Base-by-base conservation (phyloP, 2,113 vertebrate genomes). In the Triplophysa tibetana region DNA sequence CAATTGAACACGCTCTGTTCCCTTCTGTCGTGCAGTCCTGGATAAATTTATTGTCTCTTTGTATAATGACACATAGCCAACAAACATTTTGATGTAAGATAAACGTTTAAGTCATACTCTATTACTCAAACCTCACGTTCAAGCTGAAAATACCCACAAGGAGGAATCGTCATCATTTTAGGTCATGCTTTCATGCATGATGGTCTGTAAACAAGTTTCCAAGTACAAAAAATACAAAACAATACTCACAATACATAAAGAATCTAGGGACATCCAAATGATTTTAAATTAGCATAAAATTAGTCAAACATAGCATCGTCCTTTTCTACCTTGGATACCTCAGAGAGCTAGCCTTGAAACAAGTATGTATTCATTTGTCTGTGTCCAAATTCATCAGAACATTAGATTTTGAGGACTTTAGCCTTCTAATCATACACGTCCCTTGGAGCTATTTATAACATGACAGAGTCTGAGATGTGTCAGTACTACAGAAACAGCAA, bases 1-100 rank as follows among this genome's bases (percentile, higher is more conserved):
- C 80, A 83, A 81, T 82, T 78, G 81, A 80, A 63, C 26, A 69
- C 24, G 80, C 74, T 80, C 52, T 38, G 29, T 80, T 74, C 75
- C 75, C 69, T 81, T 77, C 65, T 81, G 43, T 50, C 50, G 19
- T 60, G 69, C 12, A 62, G 13, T 60, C 72, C 7, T 14, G 4
- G 11, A 52, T 66, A 69, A 3, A 61, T 41, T 12, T 10, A 11
- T 14, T 14, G 4, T 66, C 12, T 24, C 14, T 29, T 29, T 38
- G 52, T 56, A n/a, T 4, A 38, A 58, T 14, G 33, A 58, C 13
- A 7, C 11, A 8, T n/a, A 54, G 10, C 16, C 58, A 56, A 72
- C 54, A 58, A 72, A 21, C 19, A 19, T 14, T 52, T 21, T 1
- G 4, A 58, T 41, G n/a, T 6, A 41, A 2, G 8, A 58, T 21